Percentiles rank a stretch among this genome's conserved stretches.
Evolutionary conservation across 2,888 invertebrate species (phyloP).

Genomic region (Sceliomorpha sp.): DNA sequence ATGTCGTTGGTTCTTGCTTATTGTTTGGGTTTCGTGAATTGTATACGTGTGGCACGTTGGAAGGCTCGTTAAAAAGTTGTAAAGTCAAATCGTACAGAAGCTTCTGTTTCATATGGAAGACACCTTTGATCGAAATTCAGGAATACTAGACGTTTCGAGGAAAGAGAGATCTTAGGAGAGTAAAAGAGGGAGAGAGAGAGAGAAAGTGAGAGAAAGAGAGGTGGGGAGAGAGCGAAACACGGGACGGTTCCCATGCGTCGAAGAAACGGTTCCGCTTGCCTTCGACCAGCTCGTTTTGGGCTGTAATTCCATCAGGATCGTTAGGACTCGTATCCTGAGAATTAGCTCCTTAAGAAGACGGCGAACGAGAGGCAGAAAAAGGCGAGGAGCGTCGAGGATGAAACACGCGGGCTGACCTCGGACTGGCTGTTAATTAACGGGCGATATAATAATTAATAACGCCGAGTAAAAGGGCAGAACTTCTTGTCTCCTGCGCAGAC

Average conservation of each 20-base stretch:
- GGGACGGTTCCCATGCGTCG: slow-evolving; percentile 32
- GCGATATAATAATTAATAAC: slow-evolving; percentile 66
- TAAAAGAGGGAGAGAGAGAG: too few species aligned
- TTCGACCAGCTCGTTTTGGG: neutral
- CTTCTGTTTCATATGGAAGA: too few species aligned
- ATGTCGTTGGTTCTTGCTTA: too few species aligned
- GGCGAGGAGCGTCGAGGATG: slow-evolving; percentile 37
- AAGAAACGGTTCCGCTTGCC: slow-evolving; percentile 28
- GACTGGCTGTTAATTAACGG: slow-evolving; percentile 60
- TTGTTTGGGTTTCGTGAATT: too few species aligned
- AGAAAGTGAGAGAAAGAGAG: too few species aligned
- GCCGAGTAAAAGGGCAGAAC: slow-evolving; percentile 42
- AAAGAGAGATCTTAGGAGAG: too few species aligned
- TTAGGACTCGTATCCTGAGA: slow-evolving; percentile 14
- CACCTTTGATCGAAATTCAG: too few species aligned
- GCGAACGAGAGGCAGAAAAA: neutral
- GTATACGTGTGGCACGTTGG: too few species aligned
- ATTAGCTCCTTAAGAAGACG: neutral
- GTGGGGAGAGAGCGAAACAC: too few species aligned
- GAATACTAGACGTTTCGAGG: too few species aligned
- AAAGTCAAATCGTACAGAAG: too few species aligned
- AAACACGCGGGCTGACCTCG: slow-evolving; percentile 42
- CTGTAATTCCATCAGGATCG: slow-evolving; percentile 5
- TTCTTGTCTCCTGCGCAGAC: slow-evolving; percentile 28
- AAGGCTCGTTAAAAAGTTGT: too few species aligned